Base-by-base conservation (phyloP, 1,140 invertebrate genomes). In the Xylocopa sonorina region DNA sequence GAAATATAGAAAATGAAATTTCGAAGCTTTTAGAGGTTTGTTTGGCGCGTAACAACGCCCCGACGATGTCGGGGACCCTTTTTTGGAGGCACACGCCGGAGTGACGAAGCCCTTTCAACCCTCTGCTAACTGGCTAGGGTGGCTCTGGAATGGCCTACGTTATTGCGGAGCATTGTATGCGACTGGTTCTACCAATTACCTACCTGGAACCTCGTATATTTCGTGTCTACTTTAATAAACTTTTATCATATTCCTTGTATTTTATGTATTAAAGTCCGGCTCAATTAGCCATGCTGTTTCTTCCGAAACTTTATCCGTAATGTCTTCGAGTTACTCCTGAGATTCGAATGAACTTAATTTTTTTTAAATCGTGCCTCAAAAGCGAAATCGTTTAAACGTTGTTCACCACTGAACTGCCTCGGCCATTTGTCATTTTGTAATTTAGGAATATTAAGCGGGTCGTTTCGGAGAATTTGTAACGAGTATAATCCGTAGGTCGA, bases 91-190 rank as follows among this genome's bases (percentile, higher is more conserved):
- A 6, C 14, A 0, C 24, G 27, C 3, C 4, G 16, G n/a, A n/a
- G n/a, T n/a, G n/a, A n/a, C n/a, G n/a, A n/a, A n/a, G 63, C 63
- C 32, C 48, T 34, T 66, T 66, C 43, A 32, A 66, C 43, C 63
- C 63, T 66, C 46, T 18, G 46, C 10, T n/a, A 24, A 53, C 50
- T 53, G n/a, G 50, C n/a, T 24, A 3, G 18, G 32, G 48, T 18
- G 32, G 32, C 1, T 3, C 6, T 5, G 7, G 34, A 50, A 67
- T 38, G 48, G 38, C 34, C n/a, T 12, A 27, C 32, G 14, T 12
- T n/a, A n/a, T 68, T 34, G 34, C 18, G 4, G 1, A 29, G 9
- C 12, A 18, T 53, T 12, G 2, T 66, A 21, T 68, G 29, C 7
- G 38, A 29, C 29, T 21, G 5, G 24, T 9, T 12, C 7, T 57